Base-by-base conservation (phyloP, 2,888 invertebrate genomes). In the Phaedon cochleariae region DNA sequence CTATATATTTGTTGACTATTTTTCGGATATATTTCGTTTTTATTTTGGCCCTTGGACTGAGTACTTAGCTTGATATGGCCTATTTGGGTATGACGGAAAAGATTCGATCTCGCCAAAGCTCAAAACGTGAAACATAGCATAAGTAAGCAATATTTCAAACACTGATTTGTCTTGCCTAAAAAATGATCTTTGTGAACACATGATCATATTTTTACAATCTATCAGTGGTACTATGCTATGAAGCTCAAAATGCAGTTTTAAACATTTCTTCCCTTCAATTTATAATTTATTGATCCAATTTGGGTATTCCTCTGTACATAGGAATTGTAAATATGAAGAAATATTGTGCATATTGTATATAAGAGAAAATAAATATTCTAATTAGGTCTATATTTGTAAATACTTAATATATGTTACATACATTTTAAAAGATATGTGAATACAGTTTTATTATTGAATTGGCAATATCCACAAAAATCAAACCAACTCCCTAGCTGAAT, bases 371-470 rank as follows among this genome's bases (percentile, higher is more conserved):
- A 3, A 41, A 64, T 74, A 74, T 82, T 81, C 77, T 82, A 81
- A 79, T 76, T 79, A 80, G 79, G 74, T 73, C 75, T 79, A 79
- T 77, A 77, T 78, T 77, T 78, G 77, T 79, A 79, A 69, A 78
- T 77, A 76, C 70, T 74, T 73, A 74, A 74, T 76, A 74, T 77
- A 74, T 77, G 75, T 73, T 74, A 74, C 73, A 80, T 80, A 80
- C 79, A 80, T 81, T 81, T 82, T 79, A 80, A 81, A 79, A 74
- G 74, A 75, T 79, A 80, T 81, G 81, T 82, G 77, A 82, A 81
- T 81, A 79, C 79, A 79, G 52, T 66, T 62, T 77, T 76, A 73
- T 73, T 64, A 70, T 64, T 64, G 74, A 78, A 78, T 80, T 79
- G 79, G 82, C 81, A 80, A 81, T 81, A 80, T 81, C 74, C 77